Percentiles rank a stretch among this genome's conserved stretches.
Evolutionary conservation across 2,888 invertebrate genomes (phyloP).

Genomic region (Pandemis cinnamomeana): DNA sequence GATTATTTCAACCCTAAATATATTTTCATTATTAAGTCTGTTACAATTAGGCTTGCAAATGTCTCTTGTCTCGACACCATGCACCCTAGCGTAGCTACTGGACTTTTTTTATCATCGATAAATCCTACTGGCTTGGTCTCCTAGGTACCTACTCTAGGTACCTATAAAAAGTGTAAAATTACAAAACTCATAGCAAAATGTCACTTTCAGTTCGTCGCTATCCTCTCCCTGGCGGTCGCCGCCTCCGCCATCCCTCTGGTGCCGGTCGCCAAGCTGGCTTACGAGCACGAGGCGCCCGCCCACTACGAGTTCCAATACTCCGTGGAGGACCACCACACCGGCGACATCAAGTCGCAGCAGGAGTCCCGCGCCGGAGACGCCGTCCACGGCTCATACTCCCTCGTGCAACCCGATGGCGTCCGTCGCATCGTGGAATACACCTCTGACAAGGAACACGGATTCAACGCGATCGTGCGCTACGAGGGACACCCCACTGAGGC

Average conservation of each 20-base stretch:
- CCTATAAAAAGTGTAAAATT: not conserved
- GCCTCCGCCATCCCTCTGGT: conserved; percentile 58
- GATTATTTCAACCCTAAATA: not conserved
- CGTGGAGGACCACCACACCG: conserved; percentile 73
- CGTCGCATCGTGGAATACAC: conserved; percentile 78
- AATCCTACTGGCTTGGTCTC: not conserved
- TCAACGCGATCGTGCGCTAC: conserved; percentile 57
- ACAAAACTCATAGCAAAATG: conserved; percentile 3
- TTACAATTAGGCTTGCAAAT: no score
- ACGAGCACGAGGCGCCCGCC: conserved; percentile 49
- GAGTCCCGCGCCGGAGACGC: conserved; percentile 74
- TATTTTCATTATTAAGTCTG: no score
- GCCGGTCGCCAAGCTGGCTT: conserved; percentile 54
- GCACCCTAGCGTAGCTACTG: no score
- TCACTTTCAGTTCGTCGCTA: conserved; percentile 60
- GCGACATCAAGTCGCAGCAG: conserved; percentile 78
- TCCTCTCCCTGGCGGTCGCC: conserved; percentile 64
- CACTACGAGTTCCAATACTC: conserved; percentile 75
- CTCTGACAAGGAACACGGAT: conserved; percentile 56
- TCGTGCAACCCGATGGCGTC: conserved; percentile 79
- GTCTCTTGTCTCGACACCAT: no score
- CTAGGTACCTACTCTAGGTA: no score
- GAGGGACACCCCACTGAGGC: conserved; percentile 53
- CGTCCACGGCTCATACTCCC: conserved; percentile 78
- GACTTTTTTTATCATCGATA: not conserved